These are phyloP conservation scores for Andrena praecox DNA, from an alignment of 2,888 invertebrate species.

Conservation along the genomic window DNA sequence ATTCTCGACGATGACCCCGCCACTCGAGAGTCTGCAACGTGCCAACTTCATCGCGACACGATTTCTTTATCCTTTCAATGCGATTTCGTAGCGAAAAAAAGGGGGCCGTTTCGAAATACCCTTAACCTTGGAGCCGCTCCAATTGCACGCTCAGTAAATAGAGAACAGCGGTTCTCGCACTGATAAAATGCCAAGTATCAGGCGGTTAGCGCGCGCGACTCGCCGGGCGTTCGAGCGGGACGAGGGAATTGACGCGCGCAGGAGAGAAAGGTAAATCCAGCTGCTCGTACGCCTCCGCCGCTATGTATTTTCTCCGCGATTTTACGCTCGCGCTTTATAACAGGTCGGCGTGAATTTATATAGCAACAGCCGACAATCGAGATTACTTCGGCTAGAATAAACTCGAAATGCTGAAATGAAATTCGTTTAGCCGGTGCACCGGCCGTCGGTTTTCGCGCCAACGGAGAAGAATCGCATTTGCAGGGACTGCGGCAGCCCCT, in stretches of 20 bases:
- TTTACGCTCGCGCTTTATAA: constrained; percentile 10
- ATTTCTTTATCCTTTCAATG: constrained; percentile 3
- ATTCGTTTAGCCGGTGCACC: constrained; percentile 7
- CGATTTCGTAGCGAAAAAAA: constrained; percentile 7
- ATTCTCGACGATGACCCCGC: constrained; percentile 4
- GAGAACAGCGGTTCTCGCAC: constrained; percentile 35
- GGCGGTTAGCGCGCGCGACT: background rate
- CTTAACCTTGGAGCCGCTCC: constrained; percentile 60
- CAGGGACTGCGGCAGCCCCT: background rate
- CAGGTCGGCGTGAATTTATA: constrained; percentile 2
- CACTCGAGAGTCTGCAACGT: background rate
- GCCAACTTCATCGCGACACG: background rate
- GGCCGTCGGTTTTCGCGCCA: background rate
- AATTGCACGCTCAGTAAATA: constrained; percentile 57
- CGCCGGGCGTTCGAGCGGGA: constrained; percentile 2
- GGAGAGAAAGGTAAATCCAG: background rate
- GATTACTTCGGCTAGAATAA: constrained; percentile 17
- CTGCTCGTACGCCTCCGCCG: background rate
- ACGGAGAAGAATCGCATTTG: constrained; percentile 3
- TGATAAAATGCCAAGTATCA: constrained; percentile 59
- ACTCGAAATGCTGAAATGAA: constrained; percentile 11
- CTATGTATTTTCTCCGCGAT: constrained; percentile 11
- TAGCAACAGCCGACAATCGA: constrained; percentile 11
- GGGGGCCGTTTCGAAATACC: constrained; percentile 31
- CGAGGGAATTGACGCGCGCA: constrained; percentile 19